Percentiles rank a stretch among this genome's conserved stretches.
phyloP scores from a whole-genome alignment of 2,113 vertebrate genomes.

The Psammodynastes pulverulentus region DNA sequence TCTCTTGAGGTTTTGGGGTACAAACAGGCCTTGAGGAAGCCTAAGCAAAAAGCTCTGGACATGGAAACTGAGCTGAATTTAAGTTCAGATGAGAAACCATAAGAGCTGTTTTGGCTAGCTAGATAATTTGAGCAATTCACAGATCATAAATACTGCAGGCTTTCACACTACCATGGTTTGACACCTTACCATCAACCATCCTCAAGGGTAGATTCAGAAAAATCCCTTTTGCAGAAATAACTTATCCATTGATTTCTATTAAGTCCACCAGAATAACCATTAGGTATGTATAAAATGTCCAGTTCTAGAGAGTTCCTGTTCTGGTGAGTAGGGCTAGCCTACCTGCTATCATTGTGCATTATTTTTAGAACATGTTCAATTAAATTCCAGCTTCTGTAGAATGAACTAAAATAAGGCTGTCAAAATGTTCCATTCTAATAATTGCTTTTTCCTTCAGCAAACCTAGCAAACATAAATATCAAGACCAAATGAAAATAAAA shows the following conservation, averaged over 20 bases:
- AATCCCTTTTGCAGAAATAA: neutral
- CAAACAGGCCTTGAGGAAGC: neutral
- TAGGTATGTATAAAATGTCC: neutral
- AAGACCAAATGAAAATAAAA: neutral
- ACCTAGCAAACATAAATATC: neutral
- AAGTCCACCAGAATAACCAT: neutral
- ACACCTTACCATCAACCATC: neutral
- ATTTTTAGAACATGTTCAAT: neutral
- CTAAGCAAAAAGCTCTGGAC: neutral
- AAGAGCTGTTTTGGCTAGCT: neutral
- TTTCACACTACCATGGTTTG: neutral
- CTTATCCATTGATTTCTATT: neutral
- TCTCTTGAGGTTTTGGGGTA: neutral
- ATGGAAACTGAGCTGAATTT: neutral
- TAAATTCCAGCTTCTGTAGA: neutral
- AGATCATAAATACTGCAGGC: neutral
- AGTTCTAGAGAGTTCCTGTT: neutral
- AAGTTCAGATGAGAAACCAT: neutral
- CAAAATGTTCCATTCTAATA: neutral
- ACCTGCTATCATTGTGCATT: neutral
- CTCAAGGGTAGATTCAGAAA: neutral
- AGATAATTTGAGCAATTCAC: neutral
- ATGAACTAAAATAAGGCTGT: neutral
- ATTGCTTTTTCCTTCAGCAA: neutral
- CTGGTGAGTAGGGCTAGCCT: neutral